Base-by-base conservation (phyloP, 1,140 invertebrate genomes). In the Eubasilissa regina region DNA sequence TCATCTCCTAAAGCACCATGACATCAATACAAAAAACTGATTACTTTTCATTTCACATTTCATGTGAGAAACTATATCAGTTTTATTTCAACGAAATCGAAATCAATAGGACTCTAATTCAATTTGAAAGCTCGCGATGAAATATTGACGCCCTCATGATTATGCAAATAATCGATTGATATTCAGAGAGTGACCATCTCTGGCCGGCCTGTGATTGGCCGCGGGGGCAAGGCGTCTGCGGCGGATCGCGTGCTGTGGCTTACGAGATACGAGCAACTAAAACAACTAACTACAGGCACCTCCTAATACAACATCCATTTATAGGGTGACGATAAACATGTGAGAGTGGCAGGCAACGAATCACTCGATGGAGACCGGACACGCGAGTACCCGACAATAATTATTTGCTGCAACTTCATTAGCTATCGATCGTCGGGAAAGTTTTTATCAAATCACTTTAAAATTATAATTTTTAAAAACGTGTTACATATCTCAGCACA, bases 81-180 rank as follows among this genome's bases (percentile, higher is more conserved):
- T 35, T 6, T 35, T 35, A 3, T 35, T 35, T 35, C 25, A 35
- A 35, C 1, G 25, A 35, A 35, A 35, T 3, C 6, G 25, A 58
- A 19, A 58, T 58, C 17, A 58, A 58, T 21, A 11, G 55, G 55
- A 19, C 6, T 12, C 13, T 11, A 51, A 70, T 51, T 70, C 66
- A 70, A 70, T 70, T 48, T 51, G 13, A 48, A 48, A 70, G 7
- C 11, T 17, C 15, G 45, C 66, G 45, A 48, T 11, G 45, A 51
- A 51, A 51, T 45, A 70, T 70, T 21, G 58, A 8, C 11, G 48
- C 19, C 58, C 58, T 62, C 58, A 45, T 75, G 17, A 64, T 77
- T 53, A 77, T 77, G 75, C 47, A 77, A 77, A 77, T 53, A 77
- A 77, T 77, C 75, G 75, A 77, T 77, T 66, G 75, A 77, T 77